Base-by-base conservation (phyloP, 2,797 vertebrate genomes). In the Tadarida brasiliensis region DNA sequence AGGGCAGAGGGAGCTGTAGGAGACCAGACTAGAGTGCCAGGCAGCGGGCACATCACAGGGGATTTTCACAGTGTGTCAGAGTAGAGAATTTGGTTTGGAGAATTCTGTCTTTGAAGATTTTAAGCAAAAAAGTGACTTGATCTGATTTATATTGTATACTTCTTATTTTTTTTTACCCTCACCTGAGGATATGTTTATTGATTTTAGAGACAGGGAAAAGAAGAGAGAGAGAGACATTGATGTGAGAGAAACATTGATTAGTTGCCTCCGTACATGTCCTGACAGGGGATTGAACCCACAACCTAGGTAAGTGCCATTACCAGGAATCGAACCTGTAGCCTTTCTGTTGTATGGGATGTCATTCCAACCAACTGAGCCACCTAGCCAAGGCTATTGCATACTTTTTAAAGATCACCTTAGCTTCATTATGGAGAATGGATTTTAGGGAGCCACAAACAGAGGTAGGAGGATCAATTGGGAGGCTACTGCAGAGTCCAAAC, bases 71-170 rank as follows among this genome's bases (percentile, higher is more conserved):
- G 20, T 61, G 14, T 35, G 7, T 67, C 28, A 35, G 5, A 4
- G 11, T 49, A 39, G 7, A 71, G 54, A 33, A 30, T 57, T 90
- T 65, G n/a, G 4, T 94, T 70, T 74, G 35, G 44, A 63, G 19
- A 91, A 88, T 90, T 59, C 65, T 71, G 22, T 3, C 33, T 85
- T 67, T 82, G 16, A 67, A 11, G 22, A 65, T 61, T 49, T 82
- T 65, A 86, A 78, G 15, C 49, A 88, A 30, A 30, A 68, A 86
- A 82, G 61, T 90, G 8, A 90, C 74, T 85, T 91, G 33, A 68
- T 73, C 28, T 28, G 19, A 68, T 68, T 70, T 74, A 63, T 57
- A 68, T 0, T 68, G 17, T 44, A 44, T 30, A 11, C 3, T 33
- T 91, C 54, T 89, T 15, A 51, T 33, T 33, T 19, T 33, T 35